Evolutionary conservation across 2,797 vertebrate species (phyloP), one percentile per base, ranked within the genome.

Genomic region (Microtus obscurus): DNA sequence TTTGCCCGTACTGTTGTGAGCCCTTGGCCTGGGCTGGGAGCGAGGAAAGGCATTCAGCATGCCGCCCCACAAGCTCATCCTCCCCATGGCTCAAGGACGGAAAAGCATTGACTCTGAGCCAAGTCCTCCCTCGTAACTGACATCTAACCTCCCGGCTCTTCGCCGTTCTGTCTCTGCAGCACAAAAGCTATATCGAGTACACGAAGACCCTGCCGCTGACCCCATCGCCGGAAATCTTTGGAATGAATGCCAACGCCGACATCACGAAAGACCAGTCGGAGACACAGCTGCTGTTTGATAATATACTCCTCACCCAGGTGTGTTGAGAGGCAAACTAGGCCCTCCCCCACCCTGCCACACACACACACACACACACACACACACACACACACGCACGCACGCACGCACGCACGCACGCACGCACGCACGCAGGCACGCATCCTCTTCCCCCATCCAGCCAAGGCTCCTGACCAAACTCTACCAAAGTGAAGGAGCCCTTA

Each of bases 181-280:
- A 99, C 96, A 98, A 98, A 95, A 99, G 98, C 97, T 99, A 99
- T 97, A 98, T 99, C 1, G 98, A 99, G 16, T 99, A 99, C 95
- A 99, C 99, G 79, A 99, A 99, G 98, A 97, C 97, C 0, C 98
- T 99, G 97, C 99, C 99, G 2, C 98, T 99, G 97, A 99, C 98
- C 96, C 98, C 99, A 0, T 98, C 98, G 0, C 99, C 99, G 0
- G 99, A 99, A 97, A 98, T 99, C 89, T 99, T 99, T 94, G 99
- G 99, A 87, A 99, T 99, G 99, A 99, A 99, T 0, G 96, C 99
- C 97, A 99, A 99, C 45, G 99, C 99, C 4, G 99, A 99, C 95
- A 99, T 99, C 98, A 98, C 99, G 79, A 99, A 99, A 96, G 99
- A 99, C 98, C 99, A 99, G 97, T 97, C 99, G 5, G 99, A 99